Base-by-base conservation (phyloP, 1,140 invertebrate genomes). In the Philopotamus ludificatus region DNA sequence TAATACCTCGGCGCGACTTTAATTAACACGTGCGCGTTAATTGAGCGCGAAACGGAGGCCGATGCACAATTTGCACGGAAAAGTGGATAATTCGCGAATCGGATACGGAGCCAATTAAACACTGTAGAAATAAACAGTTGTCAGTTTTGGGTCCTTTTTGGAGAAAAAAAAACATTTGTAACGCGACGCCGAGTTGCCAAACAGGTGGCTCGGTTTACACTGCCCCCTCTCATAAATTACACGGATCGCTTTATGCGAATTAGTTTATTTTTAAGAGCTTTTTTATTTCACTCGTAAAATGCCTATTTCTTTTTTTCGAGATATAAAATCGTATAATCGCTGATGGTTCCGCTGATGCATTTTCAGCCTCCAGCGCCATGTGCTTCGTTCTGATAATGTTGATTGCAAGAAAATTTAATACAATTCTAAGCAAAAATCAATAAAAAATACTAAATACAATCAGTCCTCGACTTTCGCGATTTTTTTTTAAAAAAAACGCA, bases 131-230 rank as follows among this genome's bases (percentile, higher is more conserved):
- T 34, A 34, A 12, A 34, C 28, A 34, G n/a, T n/a, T 34, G 4
- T 34, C 12, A 34, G 12, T 34, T 7, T 34, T 34, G 28, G 12
- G 4, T 4, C 28, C 28, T 34, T 34, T 34, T 34, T 34, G 28
- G 28, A 34, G 28, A 34, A 34, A 34, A 34, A 44, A 65, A 34
- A 58, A 59, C 63, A 65, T 65, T 65, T 58, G 63, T 59, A 59
- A 51, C 45, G 51, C 54, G 23, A 49, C 44, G 25, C 44, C 16
- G 22, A 15, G 23, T 10, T 22, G 23, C 7, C 15, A 12, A 21
- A 16, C 12, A 15, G 23, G 54, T 9, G 28, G 34, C 41, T 49
- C 51, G 44, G 60, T 59, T 59, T 66, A 41, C 50, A 50, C 2
- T 2, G 42, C 47, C 12, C 41, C 3, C 2, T 23, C 16, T 50